Evolutionary conservation across 2,888 invertebrate genomes (phyloP).

Genomic region (Disparrhopalites patrizii): DNA sequence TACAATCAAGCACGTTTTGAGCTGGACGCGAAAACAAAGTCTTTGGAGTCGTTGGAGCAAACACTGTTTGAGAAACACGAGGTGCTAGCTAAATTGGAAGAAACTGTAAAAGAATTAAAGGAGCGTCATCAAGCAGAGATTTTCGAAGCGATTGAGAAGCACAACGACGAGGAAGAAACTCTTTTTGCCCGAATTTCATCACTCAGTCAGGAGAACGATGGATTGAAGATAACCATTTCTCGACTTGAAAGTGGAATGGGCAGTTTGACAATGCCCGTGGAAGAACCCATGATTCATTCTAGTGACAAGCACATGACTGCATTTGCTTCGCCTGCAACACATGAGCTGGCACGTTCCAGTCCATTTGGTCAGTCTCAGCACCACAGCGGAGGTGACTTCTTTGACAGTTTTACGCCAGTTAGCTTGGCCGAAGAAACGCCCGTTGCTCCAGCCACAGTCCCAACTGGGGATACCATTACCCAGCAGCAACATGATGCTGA

Average conservation of each 20-base stretch:
- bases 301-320: neutral
- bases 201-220: neutral
- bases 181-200: neutral
- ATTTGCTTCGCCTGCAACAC: neutral
- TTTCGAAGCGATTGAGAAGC: slow-evolving; percentile 19
- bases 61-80: slow-evolving; percentile 38
- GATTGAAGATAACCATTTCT: neutral
- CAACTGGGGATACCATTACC: no score
- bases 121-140: slow-evolving; percentile 9
- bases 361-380: neutral
- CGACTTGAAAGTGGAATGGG: neutral
- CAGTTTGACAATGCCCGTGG: neutral
- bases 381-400: slow-evolving; percentile 1
- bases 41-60: slow-evolving; percentile 52
- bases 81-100: slow-evolving; percentile 18
- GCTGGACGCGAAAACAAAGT: slow-evolving; percentile 56
- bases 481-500: neutral
- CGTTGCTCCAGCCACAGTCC: neutral
- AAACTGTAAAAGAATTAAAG: slow-evolving; percentile 1
- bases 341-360: neutral
- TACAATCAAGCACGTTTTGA: slow-evolving; percentile 41
- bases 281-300: neutral
- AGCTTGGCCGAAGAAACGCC: neutral
- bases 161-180: slow-evolving; percentile 5
- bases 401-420: neutral